Evolutionary conservation across 1,140 invertebrate genomes (phyloP).

Genomic region (Diorhabda elongata): DNA sequence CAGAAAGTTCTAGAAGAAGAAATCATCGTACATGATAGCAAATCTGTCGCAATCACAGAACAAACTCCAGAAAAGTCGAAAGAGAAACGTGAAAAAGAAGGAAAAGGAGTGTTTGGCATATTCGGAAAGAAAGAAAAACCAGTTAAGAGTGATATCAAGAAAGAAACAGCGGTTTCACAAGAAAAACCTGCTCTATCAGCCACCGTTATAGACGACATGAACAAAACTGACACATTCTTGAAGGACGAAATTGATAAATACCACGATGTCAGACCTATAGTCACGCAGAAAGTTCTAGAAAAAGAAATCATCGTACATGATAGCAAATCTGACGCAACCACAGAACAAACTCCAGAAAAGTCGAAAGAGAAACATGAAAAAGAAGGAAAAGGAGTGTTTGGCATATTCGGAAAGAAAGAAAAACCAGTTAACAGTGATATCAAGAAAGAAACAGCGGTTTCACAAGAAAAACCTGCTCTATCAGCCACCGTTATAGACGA

Average conservation of each 20-base stretch:
- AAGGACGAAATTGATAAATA: slow-evolving; percentile 28
- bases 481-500: slow-evolving; percentile 17
- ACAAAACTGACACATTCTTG: slow-evolving; percentile 22
- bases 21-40: not conserved
- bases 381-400: slow-evolving; percentile 12
- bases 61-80: not conserved
- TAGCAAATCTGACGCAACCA: not conserved
- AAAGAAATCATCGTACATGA: not conserved
- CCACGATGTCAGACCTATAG: slow-evolving; percentile 24
- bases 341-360: not conserved
- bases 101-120: slow-evolving; percentile 11
- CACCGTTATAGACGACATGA: slow-evolving; percentile 8
- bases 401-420: slow-evolving; percentile 23
- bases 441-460: not conserved
- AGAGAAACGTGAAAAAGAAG: slow-evolving; percentile 1
- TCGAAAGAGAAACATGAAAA: slow-evolving; percentile 4
- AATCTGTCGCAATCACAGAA: not conserved
- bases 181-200: slow-evolving; percentile 13
- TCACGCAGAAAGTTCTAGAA: not conserved
- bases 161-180: not conserved
- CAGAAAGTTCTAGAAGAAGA: not conserved
- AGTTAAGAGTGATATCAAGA: slow-evolving; percentile 13
- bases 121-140: not conserved
- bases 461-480: not conserved
- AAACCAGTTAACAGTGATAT: slow-evolving; percentile 4